Evolutionary conservation across 2,113 vertebrate species (phyloP), one percentile per base, ranked within the genome.

Genomic region (Todiramphus saurophagus): DNA sequence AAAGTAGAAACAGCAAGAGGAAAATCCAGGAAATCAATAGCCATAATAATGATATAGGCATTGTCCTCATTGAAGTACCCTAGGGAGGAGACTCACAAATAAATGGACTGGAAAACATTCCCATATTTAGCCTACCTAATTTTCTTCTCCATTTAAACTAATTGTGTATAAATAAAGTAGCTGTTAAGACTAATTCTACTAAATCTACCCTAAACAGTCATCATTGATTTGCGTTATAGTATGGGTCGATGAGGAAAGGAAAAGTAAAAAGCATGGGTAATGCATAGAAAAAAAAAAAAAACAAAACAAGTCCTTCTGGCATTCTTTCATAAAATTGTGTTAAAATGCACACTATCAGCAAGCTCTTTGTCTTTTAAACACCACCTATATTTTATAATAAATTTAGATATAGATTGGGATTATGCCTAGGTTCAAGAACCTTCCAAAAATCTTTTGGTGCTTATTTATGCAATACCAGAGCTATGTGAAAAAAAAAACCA

Each of bases 141-240:
- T 96, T 97, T 97, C 64, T 95, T 96, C 81, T 94, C 87, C 59
- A 55, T 96, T 96, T 96, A 92, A 96, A 94, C n/a, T 95, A 96
- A 96, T 87, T 50, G 33, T 78, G n/a, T 94, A 87, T 94, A 96
- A 96, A 96, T 87, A 96, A 96, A 95, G 70, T 90, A 84, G 83
- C 87, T 95, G 84, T 89, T 96, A 89, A 96, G 19, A 83, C 56
- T 93, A 89, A 95, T 96, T 96, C 67, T 73, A 59, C 59, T 96
- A 94, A 96, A 97, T 89, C 92, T 95, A 83, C 70, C 74, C 89
- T 90, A 94, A 97, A 93, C 41, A 94, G 89, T 66, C 55, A 93
- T 78, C 76, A 96, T 85, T 33, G 92, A 94, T 96, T 95, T 95
- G 67, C 80, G 43, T 92, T 97, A 78, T 68, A 87, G 44, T 59